Evolutionary conservation across 23 tunicate species (phyloP).

Genomic region (Trididemnum clinides): DNA sequence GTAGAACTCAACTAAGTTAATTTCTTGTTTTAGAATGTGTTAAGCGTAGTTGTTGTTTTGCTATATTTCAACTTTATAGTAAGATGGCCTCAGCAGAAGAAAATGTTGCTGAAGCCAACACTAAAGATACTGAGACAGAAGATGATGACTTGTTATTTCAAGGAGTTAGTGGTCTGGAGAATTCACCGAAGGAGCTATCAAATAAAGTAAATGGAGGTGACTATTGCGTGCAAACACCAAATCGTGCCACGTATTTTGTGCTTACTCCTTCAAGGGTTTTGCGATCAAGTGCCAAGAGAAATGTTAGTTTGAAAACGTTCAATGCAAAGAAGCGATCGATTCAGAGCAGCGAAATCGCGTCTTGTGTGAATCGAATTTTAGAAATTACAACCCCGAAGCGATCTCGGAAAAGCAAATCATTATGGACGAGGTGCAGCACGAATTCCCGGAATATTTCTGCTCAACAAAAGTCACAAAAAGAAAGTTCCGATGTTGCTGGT

Average conservation of each 20-base stretch:
- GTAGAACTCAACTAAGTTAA: no score
- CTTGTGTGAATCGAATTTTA: neutral
- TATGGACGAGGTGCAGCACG: neutral
- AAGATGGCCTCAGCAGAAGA: no score
- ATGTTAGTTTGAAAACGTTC: no score
- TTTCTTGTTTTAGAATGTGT: no score
- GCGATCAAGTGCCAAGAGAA: neutral
- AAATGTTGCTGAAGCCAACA: no score
- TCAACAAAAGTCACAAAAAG: neutral
- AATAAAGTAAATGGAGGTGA: neutral
- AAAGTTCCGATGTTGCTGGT: neutral
- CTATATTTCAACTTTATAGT: no score
- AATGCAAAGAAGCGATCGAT: no score
- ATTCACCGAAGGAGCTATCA: neutral
- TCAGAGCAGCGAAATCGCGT: no score
- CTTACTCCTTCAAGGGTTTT: neutral
- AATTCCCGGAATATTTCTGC: neutral
- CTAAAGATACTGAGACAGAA: no score
- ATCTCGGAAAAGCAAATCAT: neutral
- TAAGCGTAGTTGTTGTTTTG: no score
- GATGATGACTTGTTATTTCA: neutral
- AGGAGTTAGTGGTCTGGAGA: neutral
- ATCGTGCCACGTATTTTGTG: constrained; percentile 10
- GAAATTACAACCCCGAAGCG: neutral
- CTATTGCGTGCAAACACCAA: constrained; percentile 6